Evolutionary conservation across 2,888 invertebrate species (phyloP), one percentile per base, ranked within the genome.

Genomic region (Cepaea hortensis): DNA sequence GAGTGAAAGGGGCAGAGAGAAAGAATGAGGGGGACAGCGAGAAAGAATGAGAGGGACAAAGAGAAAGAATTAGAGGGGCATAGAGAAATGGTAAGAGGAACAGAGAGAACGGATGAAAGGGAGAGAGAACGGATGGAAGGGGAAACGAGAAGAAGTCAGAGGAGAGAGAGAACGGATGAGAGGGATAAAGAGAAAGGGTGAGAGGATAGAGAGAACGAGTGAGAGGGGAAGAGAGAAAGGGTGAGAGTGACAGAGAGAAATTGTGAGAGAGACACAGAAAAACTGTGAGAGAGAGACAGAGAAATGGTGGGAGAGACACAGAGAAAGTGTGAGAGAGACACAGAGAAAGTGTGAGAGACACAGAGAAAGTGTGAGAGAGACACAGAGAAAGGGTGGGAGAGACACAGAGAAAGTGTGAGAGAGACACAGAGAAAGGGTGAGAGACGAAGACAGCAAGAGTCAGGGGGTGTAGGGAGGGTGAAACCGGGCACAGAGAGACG

Each of bases 281-380:
- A n/a, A 72, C 23, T 62, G 73, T 73, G 68, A 81, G 46, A 79
- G 35, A 77, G 55, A 48, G 61, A 65, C 5, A 75, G 15, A 75
- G 15, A 76, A 35, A 85, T 35, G 23, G 50, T 50, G 48, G 50
- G 4, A 35, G 13, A 35, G 35, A 35, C 35, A 35, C 35, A 35
- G 35, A 35, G 35, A 35, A 35, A 35, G 35, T 1, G 35, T 35
- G 35, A 35, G 35, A 35, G 35, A 35, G 35, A 35, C 35, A 35
- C 35, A 35, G 35, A 35, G 35, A 35, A 35, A 35, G 35, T 35
- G 35, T 1, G 62, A 70, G 73, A 81, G 62, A 75, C 46, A 72
- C 23, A 72, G 61, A 81, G 35, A 7, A n/a, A 72, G 11, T 62
- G 73, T 73, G 68, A 81, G 46, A 79, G 35, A 77, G 55, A 48